A percentile compares a stretch with the other conserved stretches of the same genome.
Conservation (phyloP, 2,797 vertebrate genomes). For the Sylvilagus floridanus region DNA sequence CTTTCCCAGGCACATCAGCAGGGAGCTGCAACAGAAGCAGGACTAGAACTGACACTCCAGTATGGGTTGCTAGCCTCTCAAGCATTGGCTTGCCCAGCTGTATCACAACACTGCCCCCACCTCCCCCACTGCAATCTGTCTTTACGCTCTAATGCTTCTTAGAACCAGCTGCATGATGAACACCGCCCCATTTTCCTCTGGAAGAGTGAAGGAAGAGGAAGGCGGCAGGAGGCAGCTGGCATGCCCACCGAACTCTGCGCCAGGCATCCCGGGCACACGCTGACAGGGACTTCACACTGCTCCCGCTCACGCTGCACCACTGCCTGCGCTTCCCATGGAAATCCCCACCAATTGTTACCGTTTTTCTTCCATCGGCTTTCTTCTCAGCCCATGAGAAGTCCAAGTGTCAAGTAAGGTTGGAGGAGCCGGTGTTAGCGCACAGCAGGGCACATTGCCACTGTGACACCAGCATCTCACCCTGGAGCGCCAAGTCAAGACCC, state of each 20-base stretch:
- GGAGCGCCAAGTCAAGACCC: too few relatives aligned
- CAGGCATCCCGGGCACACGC: neutral
- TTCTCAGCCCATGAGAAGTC: neutral
- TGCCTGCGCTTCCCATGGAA: neutral
- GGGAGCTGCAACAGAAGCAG: too few relatives aligned
- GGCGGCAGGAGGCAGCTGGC: neutral
- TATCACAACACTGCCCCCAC: too few relatives aligned
- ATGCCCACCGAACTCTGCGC: neutral
- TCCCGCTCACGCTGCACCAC: fast-evolving
- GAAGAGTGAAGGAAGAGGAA: neutral
- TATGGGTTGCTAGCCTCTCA: too few relatives aligned
- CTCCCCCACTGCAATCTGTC: too few relatives aligned
- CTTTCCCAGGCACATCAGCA: too few relatives aligned
- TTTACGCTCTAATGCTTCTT: neutral
- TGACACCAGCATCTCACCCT: too few relatives aligned
- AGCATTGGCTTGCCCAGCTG: too few relatives aligned
- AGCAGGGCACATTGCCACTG: too few relatives aligned
- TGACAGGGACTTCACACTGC: neutral
- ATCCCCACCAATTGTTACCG: neutral
- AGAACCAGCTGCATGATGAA: neutral
- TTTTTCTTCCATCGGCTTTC: neutral
- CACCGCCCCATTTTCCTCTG: neutral
- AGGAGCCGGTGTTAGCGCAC: too few relatives aligned
- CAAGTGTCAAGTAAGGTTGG: neutral
- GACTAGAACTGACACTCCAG: too few relatives aligned